Percentiles rank a stretch among this genome's conserved stretches.
Conservation (phyloP, 2,113 vertebrate species). For the Stictonetta naevosa region DNA sequence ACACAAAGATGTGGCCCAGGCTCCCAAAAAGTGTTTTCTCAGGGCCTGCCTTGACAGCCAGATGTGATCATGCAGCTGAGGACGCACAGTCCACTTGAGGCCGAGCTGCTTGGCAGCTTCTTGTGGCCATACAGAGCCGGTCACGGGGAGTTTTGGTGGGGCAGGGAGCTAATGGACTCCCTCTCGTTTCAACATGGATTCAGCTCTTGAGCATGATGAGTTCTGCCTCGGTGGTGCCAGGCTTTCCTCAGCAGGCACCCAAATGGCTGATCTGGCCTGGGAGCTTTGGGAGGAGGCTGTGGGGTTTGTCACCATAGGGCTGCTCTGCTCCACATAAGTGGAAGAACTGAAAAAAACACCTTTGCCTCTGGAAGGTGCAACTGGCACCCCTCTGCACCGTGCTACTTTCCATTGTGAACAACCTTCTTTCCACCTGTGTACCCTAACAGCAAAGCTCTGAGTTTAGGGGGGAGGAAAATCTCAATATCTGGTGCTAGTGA, state of each 20-base stretch:
- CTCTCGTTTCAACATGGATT: neutral
- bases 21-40: neutral
- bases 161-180: neutral
- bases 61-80: too few relatives aligned
- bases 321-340: neutral
- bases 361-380: neutral
- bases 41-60: neutral
- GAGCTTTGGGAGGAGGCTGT: rapidly evolving
- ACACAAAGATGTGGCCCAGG: neutral
- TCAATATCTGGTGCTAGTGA: neutral
- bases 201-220: neutral
- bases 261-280: neutral
- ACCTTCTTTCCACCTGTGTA: neutral
- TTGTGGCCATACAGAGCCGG: too few relatives aligned
- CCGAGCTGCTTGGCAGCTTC: neutral
- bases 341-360: neutral
- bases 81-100: neutral
- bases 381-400: neutral
- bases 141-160: neutral
- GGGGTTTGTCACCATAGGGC: neutral
- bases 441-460: neutral
- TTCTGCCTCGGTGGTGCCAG: neutral
- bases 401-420: neutral
- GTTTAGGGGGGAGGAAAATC: neutral
- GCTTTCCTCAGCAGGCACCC: rapidly evolving